phyloP scores from a whole-genome alignment of 2,113 vertebrate species.

The Tetrax tetrax region DNA sequence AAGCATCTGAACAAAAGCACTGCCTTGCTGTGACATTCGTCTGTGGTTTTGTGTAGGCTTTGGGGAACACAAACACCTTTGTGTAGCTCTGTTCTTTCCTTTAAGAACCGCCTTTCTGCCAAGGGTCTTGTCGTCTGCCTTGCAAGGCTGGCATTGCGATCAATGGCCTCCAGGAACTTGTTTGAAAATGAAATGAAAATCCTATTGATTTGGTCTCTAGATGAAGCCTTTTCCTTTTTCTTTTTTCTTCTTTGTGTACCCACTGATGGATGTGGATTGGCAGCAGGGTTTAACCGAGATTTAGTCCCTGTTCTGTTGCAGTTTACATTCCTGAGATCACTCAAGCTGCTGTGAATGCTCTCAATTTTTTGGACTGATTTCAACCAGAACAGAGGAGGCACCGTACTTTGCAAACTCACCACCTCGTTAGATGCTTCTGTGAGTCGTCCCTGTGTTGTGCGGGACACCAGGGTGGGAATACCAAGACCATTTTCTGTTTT shows the following conservation, averaged over 20 bases:
- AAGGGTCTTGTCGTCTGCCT: background rate
- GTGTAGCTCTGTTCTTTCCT: background rate
- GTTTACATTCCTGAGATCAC: background rate
- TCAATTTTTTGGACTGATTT: background rate
- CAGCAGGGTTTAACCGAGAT: background rate
- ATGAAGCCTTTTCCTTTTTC: background rate
- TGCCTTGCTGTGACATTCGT: background rate
- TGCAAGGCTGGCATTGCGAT: background rate
- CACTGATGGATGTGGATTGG: background rate
- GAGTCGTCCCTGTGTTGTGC: background rate
- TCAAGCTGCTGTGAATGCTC: background rate
- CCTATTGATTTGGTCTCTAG: slow-evolving; percentile 1
- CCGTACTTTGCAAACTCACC: background rate
- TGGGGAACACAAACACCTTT: background rate
- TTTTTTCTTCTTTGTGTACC: background rate
- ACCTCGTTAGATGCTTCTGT: background rate
- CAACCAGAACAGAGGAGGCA: background rate
- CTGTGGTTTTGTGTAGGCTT: background rate
- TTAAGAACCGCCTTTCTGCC: background rate
- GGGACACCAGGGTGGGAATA: background rate
- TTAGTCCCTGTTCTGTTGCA: background rate
- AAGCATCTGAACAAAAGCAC: background rate
- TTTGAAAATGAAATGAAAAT: slow-evolving; percentile 37
- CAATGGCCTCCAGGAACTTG: slow-evolving; percentile 3
- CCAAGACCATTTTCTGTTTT: background rate